phyloP scores from a whole-genome alignment of 2,797 vertebrate species.

The Rousettus madagascariensis region DNA sequence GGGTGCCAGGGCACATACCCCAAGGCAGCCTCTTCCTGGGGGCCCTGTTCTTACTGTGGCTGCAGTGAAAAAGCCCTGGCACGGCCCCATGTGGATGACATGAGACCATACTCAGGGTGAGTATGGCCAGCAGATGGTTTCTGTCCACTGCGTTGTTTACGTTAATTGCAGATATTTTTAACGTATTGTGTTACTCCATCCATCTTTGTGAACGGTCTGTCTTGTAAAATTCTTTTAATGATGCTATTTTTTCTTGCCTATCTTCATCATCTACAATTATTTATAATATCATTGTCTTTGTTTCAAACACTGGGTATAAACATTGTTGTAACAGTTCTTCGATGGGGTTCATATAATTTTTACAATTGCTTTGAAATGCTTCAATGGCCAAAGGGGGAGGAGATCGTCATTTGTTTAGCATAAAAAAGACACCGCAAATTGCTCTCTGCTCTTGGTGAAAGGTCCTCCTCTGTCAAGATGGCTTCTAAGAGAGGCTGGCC shows the following conservation, averaged over 20 bases:
- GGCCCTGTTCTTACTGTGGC: background rate
- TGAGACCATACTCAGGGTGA: background rate
- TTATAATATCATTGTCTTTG: constrained; percentile 82
- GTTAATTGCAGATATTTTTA: constrained; percentile 76
- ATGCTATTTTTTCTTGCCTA: constrained; percentile 81
- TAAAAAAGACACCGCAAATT: background rate
- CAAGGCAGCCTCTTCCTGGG: background rate
- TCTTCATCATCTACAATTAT: constrained; percentile 83
- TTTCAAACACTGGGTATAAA: constrained; percentile 81
- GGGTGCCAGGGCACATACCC: background rate
- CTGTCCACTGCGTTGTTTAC: constrained; percentile 77
- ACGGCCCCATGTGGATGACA: background rate
- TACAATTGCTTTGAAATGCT: constrained; percentile 76
- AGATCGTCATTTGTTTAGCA: background rate
- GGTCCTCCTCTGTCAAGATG: background rate
- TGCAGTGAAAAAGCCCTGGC: background rate
- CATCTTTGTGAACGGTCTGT: constrained; percentile 74
- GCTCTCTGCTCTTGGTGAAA: background rate
- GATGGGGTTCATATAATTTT: constrained; percentile 73
- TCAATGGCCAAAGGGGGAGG: constrained; percentile 22
- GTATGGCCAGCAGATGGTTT: constrained; percentile 82
- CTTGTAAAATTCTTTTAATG: constrained; percentile 86
- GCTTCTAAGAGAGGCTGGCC: background rate
- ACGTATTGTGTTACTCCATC: constrained; percentile 83
- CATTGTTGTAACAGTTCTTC: constrained; percentile 78